Evolutionary conservation across 1,140 invertebrate species (phyloP).

Genomic region (Drosophila saltans): DNA sequence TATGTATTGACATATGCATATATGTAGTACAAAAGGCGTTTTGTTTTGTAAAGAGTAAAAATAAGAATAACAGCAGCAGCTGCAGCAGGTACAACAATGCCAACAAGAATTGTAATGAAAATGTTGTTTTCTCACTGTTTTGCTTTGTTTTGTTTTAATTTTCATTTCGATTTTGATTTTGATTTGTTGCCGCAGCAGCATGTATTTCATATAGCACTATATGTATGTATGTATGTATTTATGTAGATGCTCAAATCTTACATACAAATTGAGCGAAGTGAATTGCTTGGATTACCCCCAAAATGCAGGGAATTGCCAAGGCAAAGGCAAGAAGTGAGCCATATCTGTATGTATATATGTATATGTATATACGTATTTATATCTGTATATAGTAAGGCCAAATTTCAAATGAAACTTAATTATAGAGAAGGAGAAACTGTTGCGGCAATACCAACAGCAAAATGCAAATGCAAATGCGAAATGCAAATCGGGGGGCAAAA

Average conservation of each 20-base stretch:
- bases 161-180: constrained; percentile 8
- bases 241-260: background rate
- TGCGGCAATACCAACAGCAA: constrained; percentile 32
- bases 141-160: constrained; percentile 3
- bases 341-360: background rate
- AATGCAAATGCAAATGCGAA: constrained; percentile 68
- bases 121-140: constrained; percentile 3
- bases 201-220: background rate
- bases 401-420: constrained; percentile 77
- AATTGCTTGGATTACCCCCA: background rate
- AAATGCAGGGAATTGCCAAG: background rate
- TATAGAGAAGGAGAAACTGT: constrained; percentile 41
- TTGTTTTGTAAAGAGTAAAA: background rate
- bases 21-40: background rate
- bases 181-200: background rate
- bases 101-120: constrained; percentile 4
- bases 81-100: background rate
- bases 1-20: background rate
- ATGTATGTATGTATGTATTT: too few species aligned
- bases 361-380: background rate
- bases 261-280: background rate
- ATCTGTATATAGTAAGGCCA: constrained; percentile 38
- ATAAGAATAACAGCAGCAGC: background rate
- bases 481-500: constrained; percentile 8
- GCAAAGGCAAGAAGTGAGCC: background rate